phyloP scores from a whole-genome alignment of 1,140 invertebrate genomes.

The Acromyrmex echinatior region DNA sequence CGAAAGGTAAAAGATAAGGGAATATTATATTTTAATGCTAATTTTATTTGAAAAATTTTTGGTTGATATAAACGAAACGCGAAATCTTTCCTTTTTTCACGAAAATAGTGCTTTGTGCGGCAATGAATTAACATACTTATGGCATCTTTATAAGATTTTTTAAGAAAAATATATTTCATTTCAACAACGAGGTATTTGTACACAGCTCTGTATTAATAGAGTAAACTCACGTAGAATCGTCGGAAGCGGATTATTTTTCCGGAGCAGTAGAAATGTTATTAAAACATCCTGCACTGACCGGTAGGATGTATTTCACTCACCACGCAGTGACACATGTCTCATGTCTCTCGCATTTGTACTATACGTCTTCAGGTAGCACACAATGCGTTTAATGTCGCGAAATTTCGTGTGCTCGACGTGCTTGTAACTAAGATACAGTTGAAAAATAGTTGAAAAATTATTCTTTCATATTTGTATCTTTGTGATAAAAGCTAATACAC shows the following conservation, averaged over 20 bases:
- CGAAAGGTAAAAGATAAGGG: background rate
- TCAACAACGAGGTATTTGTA: background rate
- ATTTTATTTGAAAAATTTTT: background rate
- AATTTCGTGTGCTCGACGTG: constrained; percentile 5
- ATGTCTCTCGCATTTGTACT: constrained; percentile 40
- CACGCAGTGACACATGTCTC: constrained; percentile 29
- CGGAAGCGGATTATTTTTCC: constrained; percentile 54
- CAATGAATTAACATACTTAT: background rate
- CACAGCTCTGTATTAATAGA: constrained; percentile 16
- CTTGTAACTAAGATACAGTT: background rate
- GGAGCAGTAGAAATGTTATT: constrained; percentile 38
- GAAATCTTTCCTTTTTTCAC: background rate
- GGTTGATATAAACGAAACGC: background rate
- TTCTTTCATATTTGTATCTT: background rate
- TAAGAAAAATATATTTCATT: constrained; percentile 2
- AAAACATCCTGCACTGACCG: constrained; percentile 44
- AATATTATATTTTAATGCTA: constrained; percentile 2
- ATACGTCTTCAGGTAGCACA: constrained; percentile 28
- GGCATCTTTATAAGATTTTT: background rate
- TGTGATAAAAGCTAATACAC: background rate
- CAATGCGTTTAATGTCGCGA: background rate
- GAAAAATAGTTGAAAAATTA: background rate
- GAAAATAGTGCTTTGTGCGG: background rate
- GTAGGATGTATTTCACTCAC: background rate
- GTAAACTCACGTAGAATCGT: constrained; percentile 36